Percentiles rank a stretch among this genome's conserved stretches.
Conservation (phyloP, 2,888 invertebrate genomes). For the Drosophila mimica region DNA sequence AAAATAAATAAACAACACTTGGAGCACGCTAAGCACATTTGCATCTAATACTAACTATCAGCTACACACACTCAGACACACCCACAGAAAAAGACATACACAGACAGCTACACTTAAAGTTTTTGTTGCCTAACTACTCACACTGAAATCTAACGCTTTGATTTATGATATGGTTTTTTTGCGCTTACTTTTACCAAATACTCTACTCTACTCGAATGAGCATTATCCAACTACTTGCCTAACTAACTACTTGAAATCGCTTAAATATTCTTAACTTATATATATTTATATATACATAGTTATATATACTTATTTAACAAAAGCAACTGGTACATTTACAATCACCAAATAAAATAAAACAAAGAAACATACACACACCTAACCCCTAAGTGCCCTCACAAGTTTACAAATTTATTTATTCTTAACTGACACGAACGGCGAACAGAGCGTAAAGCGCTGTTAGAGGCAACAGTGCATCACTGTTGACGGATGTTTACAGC, state of each 20-base stretch:
- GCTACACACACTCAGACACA: constrained; percentile 33
- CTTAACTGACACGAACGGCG: constrained; percentile 23
- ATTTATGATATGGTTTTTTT: constrained; percentile 56
- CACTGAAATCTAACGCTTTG: constrained; percentile 48
- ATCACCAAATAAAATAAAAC: constrained; percentile 28
- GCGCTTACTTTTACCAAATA: constrained; percentile 56
- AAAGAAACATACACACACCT: constrained; percentile 6
- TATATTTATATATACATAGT: constrained; percentile 39
- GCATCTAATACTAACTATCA: constrained; percentile 52
- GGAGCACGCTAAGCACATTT: constrained; percentile 78
- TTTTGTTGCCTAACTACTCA: constrained; percentile 36
- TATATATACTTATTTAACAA: constrained; percentile 45
- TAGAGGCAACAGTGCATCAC: constrained; percentile 29
- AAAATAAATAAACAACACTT: constrained; percentile 38
- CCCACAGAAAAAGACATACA: constrained; percentile 16
- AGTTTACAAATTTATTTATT: constrained; percentile 24
- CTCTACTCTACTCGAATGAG: constrained; percentile 58
- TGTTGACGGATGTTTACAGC: constrained; percentile 32
- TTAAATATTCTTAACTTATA: constrained; percentile 62
- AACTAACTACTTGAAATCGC: constrained; percentile 67
- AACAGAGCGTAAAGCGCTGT: constrained; percentile 27
- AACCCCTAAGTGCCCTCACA: constrained; percentile 15
- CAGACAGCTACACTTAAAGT: constrained; percentile 20
- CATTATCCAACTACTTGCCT: constrained; percentile 67
- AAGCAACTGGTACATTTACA: constrained; percentile 42